phyloP scores from a whole-genome alignment of 1,140 invertebrate genomes.

The Homarus americanus region DNA sequence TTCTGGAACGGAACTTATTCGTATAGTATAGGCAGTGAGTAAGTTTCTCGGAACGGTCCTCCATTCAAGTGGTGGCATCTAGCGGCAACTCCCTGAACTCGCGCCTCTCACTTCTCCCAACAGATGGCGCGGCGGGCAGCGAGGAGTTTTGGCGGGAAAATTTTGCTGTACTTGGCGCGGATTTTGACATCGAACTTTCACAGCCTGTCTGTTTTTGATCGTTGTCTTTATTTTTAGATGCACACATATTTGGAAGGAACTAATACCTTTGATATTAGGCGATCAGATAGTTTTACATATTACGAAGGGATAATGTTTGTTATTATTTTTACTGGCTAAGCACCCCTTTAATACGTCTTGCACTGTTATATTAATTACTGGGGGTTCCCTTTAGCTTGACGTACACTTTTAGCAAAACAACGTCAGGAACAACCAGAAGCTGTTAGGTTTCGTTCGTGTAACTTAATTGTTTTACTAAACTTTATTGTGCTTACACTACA shows the following conservation, averaged over 20 bases:
- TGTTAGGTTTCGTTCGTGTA: too few relatives aligned
- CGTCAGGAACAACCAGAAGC: too few relatives aligned
- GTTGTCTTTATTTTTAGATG: background rate
- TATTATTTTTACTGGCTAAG: too few relatives aligned
- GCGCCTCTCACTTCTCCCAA: constrained; percentile 46
- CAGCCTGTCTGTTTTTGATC: background rate
- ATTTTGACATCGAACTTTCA: constrained; percentile 1
- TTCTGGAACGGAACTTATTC: background rate
- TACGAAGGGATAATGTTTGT: too few relatives aligned
- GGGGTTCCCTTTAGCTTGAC: too few relatives aligned
- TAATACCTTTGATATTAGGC: too few relatives aligned
- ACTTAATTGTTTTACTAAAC: too few relatives aligned
- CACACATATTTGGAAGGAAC: background rate
- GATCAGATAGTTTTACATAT: too few relatives aligned
- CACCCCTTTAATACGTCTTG: too few relatives aligned
- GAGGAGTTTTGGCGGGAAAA: constrained; percentile 63
- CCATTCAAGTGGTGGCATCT: constrained; percentile 64
- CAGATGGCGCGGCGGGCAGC: constrained; percentile 47
- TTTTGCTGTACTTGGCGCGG: constrained; percentile 21
- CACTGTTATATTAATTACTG: too few relatives aligned
- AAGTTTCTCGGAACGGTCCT: constrained; percentile 37
- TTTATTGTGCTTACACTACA: too few relatives aligned
- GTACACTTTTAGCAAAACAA: too few relatives aligned
- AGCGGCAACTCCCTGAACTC: constrained; percentile 64
- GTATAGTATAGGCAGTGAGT: background rate